A percentile compares a stretch with the other conserved stretches of the same genome.
Conservation (phyloP, 2,888 invertebrate genomes). For the Megaustenia siamemsis region DNA sequence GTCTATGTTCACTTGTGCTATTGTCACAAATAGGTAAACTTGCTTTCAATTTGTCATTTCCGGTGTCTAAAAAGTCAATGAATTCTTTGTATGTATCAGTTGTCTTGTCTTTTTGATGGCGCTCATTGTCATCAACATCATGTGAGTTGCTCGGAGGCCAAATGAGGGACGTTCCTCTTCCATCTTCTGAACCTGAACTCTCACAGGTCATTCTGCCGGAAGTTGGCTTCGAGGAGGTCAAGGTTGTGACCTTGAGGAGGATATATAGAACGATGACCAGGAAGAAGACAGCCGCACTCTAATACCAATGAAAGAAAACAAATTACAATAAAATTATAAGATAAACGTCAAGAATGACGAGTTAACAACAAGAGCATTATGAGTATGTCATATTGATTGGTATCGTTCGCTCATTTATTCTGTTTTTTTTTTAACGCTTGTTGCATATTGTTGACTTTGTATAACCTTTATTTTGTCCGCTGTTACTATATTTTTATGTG, state of each 20-base stretch:
- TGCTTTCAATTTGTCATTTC: neutral
- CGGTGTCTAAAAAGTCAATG: neutral
- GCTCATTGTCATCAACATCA: neutral
- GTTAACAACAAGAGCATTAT: too few relatives aligned
- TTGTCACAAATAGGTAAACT: neutral
- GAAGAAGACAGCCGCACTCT: neutral
- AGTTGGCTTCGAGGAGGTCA: too few relatives aligned
- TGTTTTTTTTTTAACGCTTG: too few relatives aligned
- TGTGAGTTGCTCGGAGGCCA: neutral
- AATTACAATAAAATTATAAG: too few relatives aligned
- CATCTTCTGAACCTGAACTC: neutral
- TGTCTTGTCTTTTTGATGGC: too few relatives aligned
- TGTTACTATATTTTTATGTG: too few relatives aligned
- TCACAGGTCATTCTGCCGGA: neutral
- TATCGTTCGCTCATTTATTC: too few relatives aligned
- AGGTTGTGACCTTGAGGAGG: constrained; percentile 4
- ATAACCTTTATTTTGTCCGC: too few relatives aligned
- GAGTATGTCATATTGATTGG: too few relatives aligned
- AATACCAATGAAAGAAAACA: neutral
- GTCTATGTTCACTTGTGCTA: neutral
- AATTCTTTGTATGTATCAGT: neutral
- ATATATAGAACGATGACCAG: neutral
- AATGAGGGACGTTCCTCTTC: neutral
- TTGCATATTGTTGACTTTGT: too few relatives aligned
- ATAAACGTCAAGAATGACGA: too few relatives aligned